A percentile compares a stretch with the other conserved stretches of the same genome.
These are phyloP conservation scores for Urophycis tenuis DNA, from an alignment of 2,797 vertebrate genomes.

Conservation along the genomic window DNA sequence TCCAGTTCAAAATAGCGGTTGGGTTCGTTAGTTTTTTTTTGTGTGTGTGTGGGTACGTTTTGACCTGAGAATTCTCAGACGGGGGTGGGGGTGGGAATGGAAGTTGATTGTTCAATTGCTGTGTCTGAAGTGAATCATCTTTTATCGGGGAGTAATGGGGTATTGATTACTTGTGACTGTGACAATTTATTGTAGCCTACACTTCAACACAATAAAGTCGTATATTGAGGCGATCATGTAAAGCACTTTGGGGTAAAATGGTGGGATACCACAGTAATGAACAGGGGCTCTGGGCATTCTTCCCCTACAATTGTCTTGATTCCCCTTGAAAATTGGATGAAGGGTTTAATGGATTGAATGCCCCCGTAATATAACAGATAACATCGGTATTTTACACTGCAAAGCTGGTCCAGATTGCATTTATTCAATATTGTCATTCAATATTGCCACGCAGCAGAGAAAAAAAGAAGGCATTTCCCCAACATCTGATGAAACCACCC, in stretches of 20 bases:
- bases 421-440: background rate
- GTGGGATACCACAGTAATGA: background rate
- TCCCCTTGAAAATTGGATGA: too few species aligned
- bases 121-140: constrained; percentile 24
- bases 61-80: background rate
- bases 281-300: too few species aligned
- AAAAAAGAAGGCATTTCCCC: too few species aligned
- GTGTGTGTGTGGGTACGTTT: background rate
- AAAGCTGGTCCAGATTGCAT: background rate
- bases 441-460: background rate
- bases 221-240: background rate
- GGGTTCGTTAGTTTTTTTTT: background rate
- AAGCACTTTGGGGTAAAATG: background rate
- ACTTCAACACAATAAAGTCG: background rate
- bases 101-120: background rate
- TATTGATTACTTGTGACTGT: constrained; percentile 29
- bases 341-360: background rate
- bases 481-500: background rate
- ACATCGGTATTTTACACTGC: background rate
- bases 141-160: constrained; percentile 3
- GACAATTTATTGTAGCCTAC: background rate
- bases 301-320: too few species aligned
- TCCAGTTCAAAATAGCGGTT: background rate
- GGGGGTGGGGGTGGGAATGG: background rate
- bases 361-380: background rate